Evolutionary conservation across 2,113 vertebrate genomes (phyloP), one percentile per base, ranked within the genome.

Genomic region (Gobiocypris rarus): DNA sequence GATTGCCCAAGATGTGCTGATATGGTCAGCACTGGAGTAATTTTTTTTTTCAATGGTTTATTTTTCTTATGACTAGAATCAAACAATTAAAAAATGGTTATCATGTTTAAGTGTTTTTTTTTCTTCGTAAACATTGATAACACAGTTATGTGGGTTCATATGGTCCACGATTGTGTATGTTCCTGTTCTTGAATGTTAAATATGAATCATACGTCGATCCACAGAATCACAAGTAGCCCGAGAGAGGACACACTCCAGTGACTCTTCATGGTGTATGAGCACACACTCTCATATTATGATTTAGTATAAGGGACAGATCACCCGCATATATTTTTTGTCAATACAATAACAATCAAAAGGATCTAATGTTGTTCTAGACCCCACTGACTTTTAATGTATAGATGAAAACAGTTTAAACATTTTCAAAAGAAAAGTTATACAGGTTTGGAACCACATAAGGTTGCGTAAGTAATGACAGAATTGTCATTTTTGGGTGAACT

Each of bases 1-100:
- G 65, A 81, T 88, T 86, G 54, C 6, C 43, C n/a, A 65, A 86
- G 82, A 81, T 81, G 43, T 63, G 65, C 84, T 78, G 69, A 67
- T 75, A 81, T 28, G 56, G 56, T 74, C 67, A 41, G 61, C 28
- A 34, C 11, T 22, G 50, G 75, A 63, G 9, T 69, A 19, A 79
- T 79, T 34, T 65, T 86, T 34, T 65, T 86, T 89, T 87, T 87
- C 88, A 88, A 38, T 38, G 38, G 38, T 38, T 38, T 7, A 34
- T 34, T 34, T 34, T 10, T 43, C 31, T 31, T 9, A 78, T 61
- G 75, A 43, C 34, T 78, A 14, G 54, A 78, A 28, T 74, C 28
- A 22, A 56, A 31, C 71, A 43, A 2, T 54, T 34, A 3, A 34
- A 17, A 19, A 54, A 24, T 38, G 9, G 19, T 5, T 41, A 9